Evolutionary conservation across 2,888 invertebrate species (phyloP), one percentile per base, ranked within the genome.

Genomic region (Tachina lurida): DNA sequence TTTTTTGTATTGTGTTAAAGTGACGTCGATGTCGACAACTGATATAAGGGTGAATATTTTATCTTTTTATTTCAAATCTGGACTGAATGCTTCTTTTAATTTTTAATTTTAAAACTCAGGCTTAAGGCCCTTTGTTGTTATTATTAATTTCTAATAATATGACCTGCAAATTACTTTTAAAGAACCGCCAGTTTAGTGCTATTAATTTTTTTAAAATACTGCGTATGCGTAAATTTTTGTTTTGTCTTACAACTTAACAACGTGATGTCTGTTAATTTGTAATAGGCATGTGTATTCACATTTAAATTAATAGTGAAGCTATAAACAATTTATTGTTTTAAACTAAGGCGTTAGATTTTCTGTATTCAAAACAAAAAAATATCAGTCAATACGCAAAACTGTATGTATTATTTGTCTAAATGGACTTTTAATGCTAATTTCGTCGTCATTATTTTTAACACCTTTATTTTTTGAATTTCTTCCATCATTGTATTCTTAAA

Each of bases 381-480:
- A 31, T 31, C 31, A 31, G 31, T 31, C 31, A 31, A 31, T 5
- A 68, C 47, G 74, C 54, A 78, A 54, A 31, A 22, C 17, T 74
- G 13, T 62, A 10, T 65, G 2, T 45, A n/a, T 70, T 84, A 47
- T 75, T 68, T 58, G 19, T 47, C 56, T 49, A 63, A 79, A 84
- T 84, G 19, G 17, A 49, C 63, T 75, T 75, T 54, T 63, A 75
- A 79, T 84, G 79, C 74, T 74, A 79, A 84, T 84, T 79, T 62
- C 31, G 15, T 68, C 39, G 54, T 63, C 54, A 41, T 52, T 68
- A 68, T 60, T 62, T 62, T 63, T 75, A 62, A 81, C 31, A 43
- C 47, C 47, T 67, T 80, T 79, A 54, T 22, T 10, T n/a, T 45
- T 60, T 39, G 3, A 8, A 22, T 58, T 19, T n/a, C 19, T 68